Evolutionary conservation across 2,888 invertebrate species (phyloP), one percentile per base, ranked within the genome.

Genomic region (Diachrysia chrysitis): DNA sequence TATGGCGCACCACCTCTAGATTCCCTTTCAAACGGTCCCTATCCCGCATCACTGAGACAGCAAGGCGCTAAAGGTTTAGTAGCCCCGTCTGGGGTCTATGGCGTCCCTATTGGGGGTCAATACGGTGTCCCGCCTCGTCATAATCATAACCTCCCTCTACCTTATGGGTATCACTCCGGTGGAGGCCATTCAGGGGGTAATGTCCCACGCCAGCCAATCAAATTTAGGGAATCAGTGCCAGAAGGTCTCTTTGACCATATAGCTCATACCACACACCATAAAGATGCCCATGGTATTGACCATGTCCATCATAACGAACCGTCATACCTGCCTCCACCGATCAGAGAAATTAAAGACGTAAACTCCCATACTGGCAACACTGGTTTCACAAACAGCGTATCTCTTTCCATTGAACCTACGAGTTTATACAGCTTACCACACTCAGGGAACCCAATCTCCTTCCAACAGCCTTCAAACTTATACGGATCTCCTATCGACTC

Each of bases 141-240:
- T 0, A 85, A 83, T 0, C 88, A 90, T 12, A 87, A 94, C 67
- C 76, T 95, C 1, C 94, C 95, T 0, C 87, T 95, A 2, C 93
- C 95, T 0, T 95, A 95, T 62, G 95, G 95, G 0, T 86, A 90
- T 0, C 87, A 90, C 62, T 93, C 95, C 0, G 95, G 95, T 6
- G 95, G 95, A 0, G 92, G 93, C 0, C 92, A 92, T 73, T 86
- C 94, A 0, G 94, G 95, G 2, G 92, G 93, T 1, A 90, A 87
- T 58, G 87, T 88, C 0, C 96, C 96, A 0, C 95, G 94, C 83
- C 95, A 95, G 37, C 98, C 98, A 0, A 96, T 97, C 6, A 96
- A 97, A 76, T 97, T 97, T 88, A 95, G 97, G 56, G 97, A 97
- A n/a, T 96, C 97, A 0, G 97, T 98, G 0, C 97, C 97, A 0